Evolutionary conservation across 2,113 vertebrate genomes (phyloP).

Genomic region (Corythoichthys intestinalis): DNA sequence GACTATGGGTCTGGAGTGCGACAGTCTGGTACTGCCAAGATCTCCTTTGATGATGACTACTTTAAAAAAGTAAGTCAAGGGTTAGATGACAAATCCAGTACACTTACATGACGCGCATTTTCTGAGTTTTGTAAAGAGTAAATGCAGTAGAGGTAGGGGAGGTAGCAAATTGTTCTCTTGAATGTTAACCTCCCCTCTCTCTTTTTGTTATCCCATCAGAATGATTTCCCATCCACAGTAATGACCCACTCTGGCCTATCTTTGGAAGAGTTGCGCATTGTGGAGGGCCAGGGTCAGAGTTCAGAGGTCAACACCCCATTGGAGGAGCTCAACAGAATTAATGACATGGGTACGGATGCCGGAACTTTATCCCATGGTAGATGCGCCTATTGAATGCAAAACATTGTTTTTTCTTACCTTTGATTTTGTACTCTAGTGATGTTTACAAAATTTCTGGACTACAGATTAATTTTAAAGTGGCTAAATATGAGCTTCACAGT

Average conservation of each 20-base stretch:
- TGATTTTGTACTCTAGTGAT: constrained; percentile 25
- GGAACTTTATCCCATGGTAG: constrained; percentile 46
- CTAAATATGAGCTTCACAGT: neutral
- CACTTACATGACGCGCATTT: neutral
- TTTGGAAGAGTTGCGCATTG: constrained; percentile 91
- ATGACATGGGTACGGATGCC: constrained; percentile 80
- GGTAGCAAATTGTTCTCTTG: neutral
- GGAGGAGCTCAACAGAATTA: constrained; percentile 89
- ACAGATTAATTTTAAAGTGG: constrained; percentile 24
- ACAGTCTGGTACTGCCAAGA: constrained; percentile 97
- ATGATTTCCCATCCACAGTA: constrained; percentile 77
- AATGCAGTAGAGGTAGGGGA: neutral
- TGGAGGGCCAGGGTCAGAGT: constrained; percentile 96
- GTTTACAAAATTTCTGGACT: neutral
- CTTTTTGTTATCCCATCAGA: constrained; percentile 67
- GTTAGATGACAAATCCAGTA: constrained; percentile 18
- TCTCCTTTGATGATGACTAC: constrained; percentile 96
- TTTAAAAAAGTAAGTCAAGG: constrained; percentile 83
- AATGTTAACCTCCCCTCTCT: constrained; percentile 35
- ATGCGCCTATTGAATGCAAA: constrained; percentile 50
- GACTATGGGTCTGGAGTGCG: constrained; percentile 97
- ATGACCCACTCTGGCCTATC: constrained; percentile 91
- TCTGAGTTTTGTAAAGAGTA: neutral
- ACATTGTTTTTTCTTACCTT: constrained; percentile 37
- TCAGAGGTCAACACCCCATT: constrained; percentile 86